Percentiles rank a stretch among this genome's conserved stretches.
Conservation (phyloP, 1,140 invertebrate species). For the Oncopodura yosiiana region DNA sequence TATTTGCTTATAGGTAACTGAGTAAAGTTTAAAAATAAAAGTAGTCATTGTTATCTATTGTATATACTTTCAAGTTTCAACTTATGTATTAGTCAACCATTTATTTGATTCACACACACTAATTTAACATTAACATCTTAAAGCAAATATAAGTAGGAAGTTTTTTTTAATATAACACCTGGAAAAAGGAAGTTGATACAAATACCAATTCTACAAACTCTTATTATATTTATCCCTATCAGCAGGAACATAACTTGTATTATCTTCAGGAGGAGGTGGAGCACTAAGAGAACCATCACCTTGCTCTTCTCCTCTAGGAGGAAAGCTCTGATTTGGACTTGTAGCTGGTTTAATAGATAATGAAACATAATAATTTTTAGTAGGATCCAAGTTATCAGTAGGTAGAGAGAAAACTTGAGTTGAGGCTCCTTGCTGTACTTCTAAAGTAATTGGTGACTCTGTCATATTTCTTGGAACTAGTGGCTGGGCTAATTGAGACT, state of each 20-base stretch:
- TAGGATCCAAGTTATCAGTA: slow-evolving; percentile 57
- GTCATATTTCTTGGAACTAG: slow-evolving; percentile 37
- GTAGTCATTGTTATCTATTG: too few relatives aligned
- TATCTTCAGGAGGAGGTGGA: slow-evolving; percentile 13
- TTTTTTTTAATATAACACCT: too few relatives aligned
- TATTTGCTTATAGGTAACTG: too few relatives aligned
- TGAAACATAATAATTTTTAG: slow-evolving; percentile 79
- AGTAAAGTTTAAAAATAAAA: too few relatives aligned
- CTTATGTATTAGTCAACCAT: too few relatives aligned
- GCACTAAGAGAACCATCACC: slow-evolving; percentile 21
- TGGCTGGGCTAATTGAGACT: not conserved
- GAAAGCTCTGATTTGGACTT: not conserved
- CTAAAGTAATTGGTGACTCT: slow-evolving; percentile 39
- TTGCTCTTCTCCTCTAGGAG: not conserved
- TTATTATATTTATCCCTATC: slow-evolving; percentile 12
- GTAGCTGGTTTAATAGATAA: slow-evolving; percentile 60
- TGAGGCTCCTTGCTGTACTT: slow-evolving; percentile 47
- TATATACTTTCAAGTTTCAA: too few relatives aligned
- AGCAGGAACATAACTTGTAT: not conserved
- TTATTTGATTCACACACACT: too few relatives aligned
- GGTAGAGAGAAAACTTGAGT: slow-evolving; percentile 74
- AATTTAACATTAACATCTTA: not conserved
- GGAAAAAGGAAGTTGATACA: too few relatives aligned
- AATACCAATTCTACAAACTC: slow-evolving; percentile 4
- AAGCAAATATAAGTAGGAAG: too few relatives aligned